Evolutionary conservation across 2,797 vertebrate genomes (phyloP).

Genomic region (Phrynocephalus vlangalii): DNA sequence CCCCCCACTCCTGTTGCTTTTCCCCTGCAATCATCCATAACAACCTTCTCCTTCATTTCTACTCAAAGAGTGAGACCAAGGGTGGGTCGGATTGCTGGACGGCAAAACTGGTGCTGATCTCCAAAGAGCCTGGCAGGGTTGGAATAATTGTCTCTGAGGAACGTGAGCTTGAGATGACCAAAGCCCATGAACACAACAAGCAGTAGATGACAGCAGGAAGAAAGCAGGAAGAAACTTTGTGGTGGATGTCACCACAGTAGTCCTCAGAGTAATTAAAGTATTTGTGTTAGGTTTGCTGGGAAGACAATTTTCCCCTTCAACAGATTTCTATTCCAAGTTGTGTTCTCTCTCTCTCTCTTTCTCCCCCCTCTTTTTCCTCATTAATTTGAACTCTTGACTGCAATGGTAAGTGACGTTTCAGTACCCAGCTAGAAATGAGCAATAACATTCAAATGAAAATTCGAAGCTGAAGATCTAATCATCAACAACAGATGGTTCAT

Average conservation of each 20-base stretch:
- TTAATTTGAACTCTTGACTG: constrained; percentile 73
- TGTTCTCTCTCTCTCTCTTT: constrained; percentile 14
- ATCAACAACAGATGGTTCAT: constrained; percentile 83
- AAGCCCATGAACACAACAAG: neutral
- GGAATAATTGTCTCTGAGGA: too few species aligned
- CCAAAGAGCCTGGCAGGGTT: too few species aligned
- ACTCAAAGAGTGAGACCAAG: neutral
- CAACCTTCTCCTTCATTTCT: too few species aligned
- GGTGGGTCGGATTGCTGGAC: neutral
- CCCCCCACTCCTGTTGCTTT: neutral
- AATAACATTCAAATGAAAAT: constrained; percentile 83
- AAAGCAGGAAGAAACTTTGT: neutral
- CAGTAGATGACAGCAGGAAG: neutral
- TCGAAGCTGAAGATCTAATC: constrained; percentile 81
- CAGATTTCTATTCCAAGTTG: constrained; percentile 71
- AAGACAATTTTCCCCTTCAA: constrained; percentile 74
- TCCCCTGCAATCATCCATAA: too few species aligned
- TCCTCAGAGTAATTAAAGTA: constrained; percentile 33
- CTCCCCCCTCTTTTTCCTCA: constrained; percentile 16
- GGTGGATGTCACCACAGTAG: neutral
- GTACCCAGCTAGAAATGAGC: constrained; percentile 77
- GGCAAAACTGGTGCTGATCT: too few species aligned
- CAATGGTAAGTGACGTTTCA: constrained; percentile 63
- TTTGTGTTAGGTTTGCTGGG: constrained; percentile 16
- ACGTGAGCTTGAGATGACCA: neutral